These are phyloP conservation scores for Onychomys torridus DNA, from an alignment of 2,797 vertebrate species.

Conservation along the genomic window DNA sequence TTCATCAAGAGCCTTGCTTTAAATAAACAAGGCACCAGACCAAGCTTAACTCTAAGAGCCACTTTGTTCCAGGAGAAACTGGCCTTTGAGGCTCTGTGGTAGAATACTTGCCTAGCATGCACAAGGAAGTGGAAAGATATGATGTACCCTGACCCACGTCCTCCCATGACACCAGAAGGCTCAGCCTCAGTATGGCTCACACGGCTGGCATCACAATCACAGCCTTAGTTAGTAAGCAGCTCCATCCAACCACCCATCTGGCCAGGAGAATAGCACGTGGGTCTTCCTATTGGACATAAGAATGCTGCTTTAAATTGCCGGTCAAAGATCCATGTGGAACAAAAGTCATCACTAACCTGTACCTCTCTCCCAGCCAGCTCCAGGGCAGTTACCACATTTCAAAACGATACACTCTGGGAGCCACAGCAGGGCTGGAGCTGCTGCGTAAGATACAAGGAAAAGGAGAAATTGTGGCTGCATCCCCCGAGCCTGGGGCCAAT, in stretches of 20 bases:
- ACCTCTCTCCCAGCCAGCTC: constrained; percentile 67
- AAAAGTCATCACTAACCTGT: constrained; percentile 55
- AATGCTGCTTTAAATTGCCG: constrained; percentile 46
- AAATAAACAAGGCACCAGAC: constrained; percentile 60
- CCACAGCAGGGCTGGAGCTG: constrained; percentile 65
- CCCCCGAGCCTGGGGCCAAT: background rate
- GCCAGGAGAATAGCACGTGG: background rate
- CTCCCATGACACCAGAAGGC: background rate
- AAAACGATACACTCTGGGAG: constrained; percentile 63
- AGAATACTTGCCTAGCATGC: background rate
- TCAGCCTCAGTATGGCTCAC: background rate
- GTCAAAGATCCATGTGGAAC: constrained; percentile 28
- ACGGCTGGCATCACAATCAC: background rate
- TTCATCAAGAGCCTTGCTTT: constrained; percentile 42
- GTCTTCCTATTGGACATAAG: constrained; percentile 47
- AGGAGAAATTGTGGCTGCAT: constrained; percentile 50
- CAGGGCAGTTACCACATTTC: constrained; percentile 72
- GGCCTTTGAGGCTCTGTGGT: background rate
- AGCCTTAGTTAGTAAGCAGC: background rate
- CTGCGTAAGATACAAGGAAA: constrained; percentile 67
- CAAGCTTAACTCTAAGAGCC: constrained; percentile 40
- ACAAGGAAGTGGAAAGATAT: background rate
- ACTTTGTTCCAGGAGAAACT: background rate
- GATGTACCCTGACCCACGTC: background rate
- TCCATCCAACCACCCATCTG: background rate